phyloP scores from a whole-genome alignment of 2,113 vertebrate species.

The Pitta sordida region DNA sequence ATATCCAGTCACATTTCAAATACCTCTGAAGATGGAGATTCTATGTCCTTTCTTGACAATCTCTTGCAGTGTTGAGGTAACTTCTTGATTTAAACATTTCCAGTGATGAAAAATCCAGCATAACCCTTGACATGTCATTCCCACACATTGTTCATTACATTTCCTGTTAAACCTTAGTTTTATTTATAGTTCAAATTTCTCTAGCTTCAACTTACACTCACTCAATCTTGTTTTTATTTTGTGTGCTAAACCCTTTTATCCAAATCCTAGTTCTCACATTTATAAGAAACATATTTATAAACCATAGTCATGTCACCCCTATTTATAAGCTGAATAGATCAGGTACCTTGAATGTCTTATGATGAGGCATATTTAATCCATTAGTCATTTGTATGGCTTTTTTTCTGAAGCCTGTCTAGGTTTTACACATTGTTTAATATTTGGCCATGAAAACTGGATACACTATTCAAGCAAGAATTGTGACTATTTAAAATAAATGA shows the following conservation, averaged over 20 bases:
- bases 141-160: background rate
- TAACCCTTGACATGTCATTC: constrained; percentile 31
- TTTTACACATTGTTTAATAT: background rate
- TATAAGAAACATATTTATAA: background rate
- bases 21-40: background rate
- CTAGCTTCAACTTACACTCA: background rate
- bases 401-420: background rate
- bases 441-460: background rate
- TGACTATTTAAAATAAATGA: background rate
- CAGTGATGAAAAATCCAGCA: constrained; percentile 5
- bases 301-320: background rate
- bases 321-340: background rate
- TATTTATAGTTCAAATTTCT: constrained; percentile 16
- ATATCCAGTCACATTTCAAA: background rate
- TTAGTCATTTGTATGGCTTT: background rate
- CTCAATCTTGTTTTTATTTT: constrained; percentile 11
- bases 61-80: background rate
- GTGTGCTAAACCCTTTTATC: background rate
- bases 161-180: background rate
- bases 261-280: background rate
- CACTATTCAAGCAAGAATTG: background rate
- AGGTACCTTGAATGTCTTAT: background rate
- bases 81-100: constrained; percentile 19
- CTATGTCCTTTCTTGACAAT: background rate
- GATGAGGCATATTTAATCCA: background rate